Percentiles rank a stretch among this genome's conserved stretches.
These are phyloP conservation scores for Iphiclides podalirius DNA, from an alignment of 2,888 invertebrate genomes.

Conservation along the genomic window DNA sequence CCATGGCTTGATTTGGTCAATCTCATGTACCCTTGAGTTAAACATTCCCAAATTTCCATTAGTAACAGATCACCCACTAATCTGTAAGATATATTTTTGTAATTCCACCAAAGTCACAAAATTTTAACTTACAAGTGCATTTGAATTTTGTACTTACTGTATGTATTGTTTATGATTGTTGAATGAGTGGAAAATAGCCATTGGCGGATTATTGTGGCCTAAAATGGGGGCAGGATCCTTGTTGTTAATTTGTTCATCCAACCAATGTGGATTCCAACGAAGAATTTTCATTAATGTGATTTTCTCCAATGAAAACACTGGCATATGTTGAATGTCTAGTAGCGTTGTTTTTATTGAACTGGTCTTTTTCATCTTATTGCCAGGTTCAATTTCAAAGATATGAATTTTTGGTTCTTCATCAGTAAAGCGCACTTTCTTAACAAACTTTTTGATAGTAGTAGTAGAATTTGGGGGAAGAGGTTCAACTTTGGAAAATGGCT, in stretches of 20 bases:
- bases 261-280: conserved; percentile 84
- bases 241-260: conserved; percentile 74
- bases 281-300: conserved; percentile 79
- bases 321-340: conserved; percentile 47
- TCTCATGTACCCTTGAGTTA: conserved; percentile 57
- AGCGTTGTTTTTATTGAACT: conserved; percentile 51
- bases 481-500: conserved; percentile 56
- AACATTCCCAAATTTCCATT: conserved; percentile 82
- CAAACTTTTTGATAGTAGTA: neutral
- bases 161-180: conserved; percentile 80
- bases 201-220: conserved; percentile 64
- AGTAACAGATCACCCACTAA: conserved; percentile 79
- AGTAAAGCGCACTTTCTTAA: conserved; percentile 55
- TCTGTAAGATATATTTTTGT: conserved; percentile 41
- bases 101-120: neutral
- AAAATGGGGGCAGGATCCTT: conserved; percentile 78
- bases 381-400: conserved; percentile 61
- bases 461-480: conserved; percentile 40
- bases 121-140: neutral
- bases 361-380: conserved; percentile 61
- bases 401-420: conserved; percentile 42
- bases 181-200: conserved; percentile 79
- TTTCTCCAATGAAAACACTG: conserved; percentile 59
- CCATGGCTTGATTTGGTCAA: conserved; percentile 36
- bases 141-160: conserved; percentile 52